Evolutionary conservation across 2,797 vertebrate genomes (phyloP).

Genomic region (Parauchenoglanis punctatus): DNA sequence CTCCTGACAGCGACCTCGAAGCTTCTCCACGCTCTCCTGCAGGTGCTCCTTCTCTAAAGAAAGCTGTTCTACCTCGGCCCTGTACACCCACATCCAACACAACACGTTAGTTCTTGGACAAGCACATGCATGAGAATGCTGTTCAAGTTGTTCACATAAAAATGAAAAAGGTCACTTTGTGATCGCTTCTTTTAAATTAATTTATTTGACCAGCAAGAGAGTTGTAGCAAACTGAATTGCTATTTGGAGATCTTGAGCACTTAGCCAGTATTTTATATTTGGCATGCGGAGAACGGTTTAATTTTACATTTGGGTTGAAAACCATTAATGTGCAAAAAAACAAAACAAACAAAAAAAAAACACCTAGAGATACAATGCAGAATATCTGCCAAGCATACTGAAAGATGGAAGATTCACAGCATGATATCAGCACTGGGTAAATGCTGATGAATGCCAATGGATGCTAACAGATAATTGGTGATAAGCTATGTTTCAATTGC

Average conservation of each 20-base stretch:
- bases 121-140: neutral
- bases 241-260: constrained; percentile 17
- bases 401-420: constrained; percentile 11
- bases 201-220: constrained; percentile 4
- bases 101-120: constrained; percentile 9
- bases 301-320: constrained; percentile 32
- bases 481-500: constrained; percentile 25
- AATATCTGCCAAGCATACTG: constrained; percentile 16
- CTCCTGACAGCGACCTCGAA: constrained; percentile 82
- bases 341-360: neutral
- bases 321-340: constrained; percentile 4
- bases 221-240: constrained; percentile 19
- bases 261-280: neutral
- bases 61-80: constrained; percentile 83
- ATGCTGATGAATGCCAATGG: constrained; percentile 18
- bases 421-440: constrained; percentile 21
- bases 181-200: neutral
- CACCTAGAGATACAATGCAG: neutral
- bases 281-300: neutral
- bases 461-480: constrained; percentile 11
- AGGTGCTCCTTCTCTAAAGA: constrained; percentile 83
- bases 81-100: constrained; percentile 61
- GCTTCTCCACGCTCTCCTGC: constrained; percentile 78
- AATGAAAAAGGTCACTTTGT: neutral
- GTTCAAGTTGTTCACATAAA: neutral